Percentiles rank a stretch among this genome's conserved stretches.
Conservation (phyloP, 2,888 invertebrate species). For the Muschampia plurimacula region DNA sequence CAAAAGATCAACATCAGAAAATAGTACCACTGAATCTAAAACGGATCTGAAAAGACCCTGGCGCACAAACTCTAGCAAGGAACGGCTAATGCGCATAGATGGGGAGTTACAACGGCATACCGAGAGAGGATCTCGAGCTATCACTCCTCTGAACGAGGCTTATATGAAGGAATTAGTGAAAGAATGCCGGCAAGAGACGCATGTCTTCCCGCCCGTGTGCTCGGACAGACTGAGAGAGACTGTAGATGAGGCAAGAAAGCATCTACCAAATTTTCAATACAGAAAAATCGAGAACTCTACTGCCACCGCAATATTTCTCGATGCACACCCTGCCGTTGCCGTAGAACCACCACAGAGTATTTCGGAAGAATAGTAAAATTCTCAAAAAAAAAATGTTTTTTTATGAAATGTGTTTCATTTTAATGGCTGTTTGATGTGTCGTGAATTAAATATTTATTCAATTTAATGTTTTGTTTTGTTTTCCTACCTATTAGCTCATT, state of each 20-base stretch:
- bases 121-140: slow-evolving; percentile 59
- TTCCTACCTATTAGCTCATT: neutral
- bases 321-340: slow-evolving; percentile 53
- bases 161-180: slow-evolving; percentile 66
- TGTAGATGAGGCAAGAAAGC: slow-evolving; percentile 68
- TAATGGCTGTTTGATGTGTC: too few relatives aligned
- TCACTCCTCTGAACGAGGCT: slow-evolving; percentile 60
- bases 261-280: slow-evolving; percentile 74
- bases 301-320: slow-evolving; percentile 65
- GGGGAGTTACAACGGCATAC: slow-evolving; percentile 68
- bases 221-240: slow-evolving; percentile 62
- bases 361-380: neutral
- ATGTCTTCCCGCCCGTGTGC: slow-evolving; percentile 50
- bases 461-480: neutral
- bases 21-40: slow-evolving; percentile 41
- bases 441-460: too few relatives aligned
- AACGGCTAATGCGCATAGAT: slow-evolving; percentile 70
- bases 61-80: slow-evolving; percentile 72
- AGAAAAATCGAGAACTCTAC: slow-evolving; percentile 67
- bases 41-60: slow-evolving; percentile 72
- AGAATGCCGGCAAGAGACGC: slow-evolving; percentile 59
- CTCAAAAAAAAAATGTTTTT: neutral
- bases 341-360: neutral
- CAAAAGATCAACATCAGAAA: slow-evolving; percentile 52
- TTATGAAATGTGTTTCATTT: too few relatives aligned